phyloP scores from a whole-genome alignment of 2,888 invertebrate species.

The Cheilosia vulpina region DNA sequence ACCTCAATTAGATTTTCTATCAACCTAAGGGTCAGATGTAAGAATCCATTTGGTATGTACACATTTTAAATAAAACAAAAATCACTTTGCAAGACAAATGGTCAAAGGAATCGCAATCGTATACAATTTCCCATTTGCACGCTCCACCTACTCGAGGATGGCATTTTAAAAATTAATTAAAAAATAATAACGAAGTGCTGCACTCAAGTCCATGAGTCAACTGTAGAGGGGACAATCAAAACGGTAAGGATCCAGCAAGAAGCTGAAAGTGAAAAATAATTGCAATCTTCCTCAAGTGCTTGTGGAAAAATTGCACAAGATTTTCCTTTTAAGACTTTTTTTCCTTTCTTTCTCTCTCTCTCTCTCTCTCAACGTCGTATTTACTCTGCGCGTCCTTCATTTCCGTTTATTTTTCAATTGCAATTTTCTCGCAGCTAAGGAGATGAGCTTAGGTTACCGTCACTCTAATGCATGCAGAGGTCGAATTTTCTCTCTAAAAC shows the following conservation, averaged over 20 bases:
- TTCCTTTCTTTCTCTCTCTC: not conserved
- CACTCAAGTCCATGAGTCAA: conserved; percentile 35
- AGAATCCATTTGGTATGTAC: too few species aligned
- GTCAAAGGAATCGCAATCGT: not conserved
- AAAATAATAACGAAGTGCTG: conserved; percentile 57
- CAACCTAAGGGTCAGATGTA: too few species aligned
- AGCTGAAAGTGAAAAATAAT: conserved; percentile 63
- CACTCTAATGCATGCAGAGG: conserved; percentile 4
- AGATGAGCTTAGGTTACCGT: conserved; percentile 34
- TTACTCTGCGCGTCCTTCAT: conserved; percentile 25
- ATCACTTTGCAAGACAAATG: conserved; percentile 5
- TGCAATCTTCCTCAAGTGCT: conserved; percentile 60
- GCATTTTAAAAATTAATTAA: conserved; percentile 56
- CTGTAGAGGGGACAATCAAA: conserved; percentile 40
- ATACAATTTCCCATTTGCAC: not conserved
- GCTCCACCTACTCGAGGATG: not conserved
- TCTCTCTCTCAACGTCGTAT: not conserved
- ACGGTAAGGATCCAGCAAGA: conserved; percentile 19
- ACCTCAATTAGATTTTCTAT: too few species aligned
- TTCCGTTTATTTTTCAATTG: conserved; percentile 61
- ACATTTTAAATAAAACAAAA: not conserved
- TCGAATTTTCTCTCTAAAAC: conserved; percentile 24
- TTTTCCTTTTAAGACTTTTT: conserved; percentile 40
- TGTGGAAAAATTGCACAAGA: conserved; percentile 55
- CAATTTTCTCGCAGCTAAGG: conserved; percentile 44